phyloP scores from a whole-genome alignment of 23 tunicate genomes.

The Styela clava region DNA sequence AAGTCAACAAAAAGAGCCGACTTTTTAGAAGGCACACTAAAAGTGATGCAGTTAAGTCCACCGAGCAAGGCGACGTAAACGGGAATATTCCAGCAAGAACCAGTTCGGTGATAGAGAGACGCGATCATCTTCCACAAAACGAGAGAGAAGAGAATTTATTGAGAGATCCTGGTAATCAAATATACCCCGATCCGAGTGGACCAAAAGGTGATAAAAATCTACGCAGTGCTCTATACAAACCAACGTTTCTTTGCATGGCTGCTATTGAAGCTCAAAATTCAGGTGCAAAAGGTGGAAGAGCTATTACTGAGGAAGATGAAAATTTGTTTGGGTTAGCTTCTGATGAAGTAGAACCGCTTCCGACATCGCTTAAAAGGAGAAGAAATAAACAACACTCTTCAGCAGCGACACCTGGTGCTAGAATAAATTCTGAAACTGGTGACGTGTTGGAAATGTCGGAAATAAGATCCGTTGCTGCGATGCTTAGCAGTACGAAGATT shows the following conservation, averaged over 20 bases:
- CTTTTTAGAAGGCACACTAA: neutral
- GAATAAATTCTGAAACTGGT: slow-evolving; percentile 79
- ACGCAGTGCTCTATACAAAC: slow-evolving; percentile 6
- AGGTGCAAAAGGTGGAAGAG: neutral
- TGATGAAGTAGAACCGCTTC: neutral
- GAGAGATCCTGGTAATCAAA: too few relatives aligned
- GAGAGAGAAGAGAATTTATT: too few relatives aligned
- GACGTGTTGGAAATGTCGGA: slow-evolving; percentile 40
- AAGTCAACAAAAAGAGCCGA: neutral
- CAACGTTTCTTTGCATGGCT: slow-evolving; percentile 21
- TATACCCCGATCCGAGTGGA: too few relatives aligned
- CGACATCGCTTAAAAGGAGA: neutral
- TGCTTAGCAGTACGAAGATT: slow-evolving; percentile 48
- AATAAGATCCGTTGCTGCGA: neutral
- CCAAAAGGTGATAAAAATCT: neutral
- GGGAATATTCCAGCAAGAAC: neutral
- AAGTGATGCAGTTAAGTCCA: neutral
- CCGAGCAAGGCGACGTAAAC: neutral
- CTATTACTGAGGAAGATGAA: neutral
- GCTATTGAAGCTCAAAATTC: neutral
- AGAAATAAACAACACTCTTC: neutral
- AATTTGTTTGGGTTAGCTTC: neutral
- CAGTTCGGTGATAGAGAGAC: neutral
- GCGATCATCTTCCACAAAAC: too few relatives aligned
- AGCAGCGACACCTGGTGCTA: slow-evolving; percentile 54